Base-by-base conservation (phyloP, 2,797 vertebrate genomes). In the Typhlichthys eigenmanni region DNA sequence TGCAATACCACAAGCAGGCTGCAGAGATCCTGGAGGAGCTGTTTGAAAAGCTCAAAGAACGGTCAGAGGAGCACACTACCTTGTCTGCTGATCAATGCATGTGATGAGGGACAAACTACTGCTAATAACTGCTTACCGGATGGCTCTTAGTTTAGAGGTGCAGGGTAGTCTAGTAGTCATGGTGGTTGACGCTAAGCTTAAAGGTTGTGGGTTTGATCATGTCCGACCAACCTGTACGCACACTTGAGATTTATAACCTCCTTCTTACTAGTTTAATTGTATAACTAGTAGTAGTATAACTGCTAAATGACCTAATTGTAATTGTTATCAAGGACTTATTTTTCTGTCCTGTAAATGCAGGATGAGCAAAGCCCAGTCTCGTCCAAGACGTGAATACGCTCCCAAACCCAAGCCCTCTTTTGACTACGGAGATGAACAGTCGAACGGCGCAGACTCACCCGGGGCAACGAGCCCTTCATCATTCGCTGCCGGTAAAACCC, bases 1-100 rank as follows among this genome's bases (percentile, higher is more conserved):
- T 98, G 76, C 94, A 98, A 74, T 98, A 98, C 84, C 97, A 99
- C 91, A 85, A 72, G 67, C 92, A 96, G 88, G 94, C 95, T 0
- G 72, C 94, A 46, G 88, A 96, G 81, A 89, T 98, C 83, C 88
- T 93, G 72, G 75, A 89, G 65, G 84, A 78, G 13, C 85, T 93
- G 50, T 83, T 86, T 14, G 80, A 61, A 0, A 87, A 60, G 47
- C 84, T 92, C 55, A 69, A 1, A 58, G 64, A 75, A 59, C 89
- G 88, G 91, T 92, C 66, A 81, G 88, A 38, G 8, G 34, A 38
- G 1, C 5, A 7, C 6, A 38, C 6, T 9, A 38, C 24, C 12
- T 12, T 55, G 54, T 38, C 3, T 29, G 38, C 14, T 11, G 55
- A 43, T 10, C 32, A 57, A n/a, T 38, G 32, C 34, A 38, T 9